Percentiles rank a stretch among this genome's conserved stretches.
These are phyloP conservation scores for Platysternon megacephalum DNA, from an alignment of 2,113 vertebrate species.

Conservation along the genomic window DNA sequence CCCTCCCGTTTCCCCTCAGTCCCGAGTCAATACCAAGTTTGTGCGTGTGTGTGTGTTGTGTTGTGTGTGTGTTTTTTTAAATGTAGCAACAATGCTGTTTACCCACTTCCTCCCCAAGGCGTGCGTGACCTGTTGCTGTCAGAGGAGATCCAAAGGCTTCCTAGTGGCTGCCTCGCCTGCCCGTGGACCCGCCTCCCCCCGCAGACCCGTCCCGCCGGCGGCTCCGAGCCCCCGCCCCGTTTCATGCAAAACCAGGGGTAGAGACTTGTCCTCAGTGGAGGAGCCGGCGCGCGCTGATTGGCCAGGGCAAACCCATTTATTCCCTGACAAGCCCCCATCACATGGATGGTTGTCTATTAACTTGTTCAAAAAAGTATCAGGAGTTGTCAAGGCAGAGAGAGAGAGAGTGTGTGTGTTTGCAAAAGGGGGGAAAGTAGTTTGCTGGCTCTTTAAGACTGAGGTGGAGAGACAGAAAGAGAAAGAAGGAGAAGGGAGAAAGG, in stretches of 20 bases:
- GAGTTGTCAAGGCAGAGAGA: slow-evolving; percentile 97
- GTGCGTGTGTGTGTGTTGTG: not conserved
- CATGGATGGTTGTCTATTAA: slow-evolving; percentile 99
- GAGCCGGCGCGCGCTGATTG: slow-evolving; percentile 92
- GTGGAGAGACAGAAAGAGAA: slow-evolving; percentile 54
- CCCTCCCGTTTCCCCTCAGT: not conserved
- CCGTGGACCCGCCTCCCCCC: slow-evolving; percentile 68
- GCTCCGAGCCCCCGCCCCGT: slow-evolving; percentile 86
- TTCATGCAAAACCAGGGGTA: slow-evolving; percentile 90
- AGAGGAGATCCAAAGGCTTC: slow-evolving; percentile 84
- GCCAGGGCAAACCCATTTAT: slow-evolving; percentile 95
- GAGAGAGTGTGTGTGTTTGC: slow-evolving; percentile 75
- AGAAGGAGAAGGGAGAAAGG: not conserved
- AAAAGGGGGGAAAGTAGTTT: slow-evolving; percentile 90
- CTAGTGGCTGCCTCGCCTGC: slow-evolving; percentile 80
- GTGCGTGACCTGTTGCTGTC: slow-evolving; percentile 85
- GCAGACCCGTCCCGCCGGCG: slow-evolving; percentile 67
- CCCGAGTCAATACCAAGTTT: not conserved
- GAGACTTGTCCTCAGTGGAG: slow-evolving; percentile 80
- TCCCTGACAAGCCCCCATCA: slow-evolving; percentile 97
- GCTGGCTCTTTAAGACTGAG: slow-evolving; percentile 90
- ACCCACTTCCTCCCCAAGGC: slow-evolving; percentile 81
- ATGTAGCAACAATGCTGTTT: slow-evolving; percentile 73
- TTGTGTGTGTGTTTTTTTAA: not conserved
- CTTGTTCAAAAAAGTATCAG: slow-evolving; percentile 99